Evolutionary conservation across 2,888 invertebrate genomes (phyloP).

Genomic region (Zhuqinia jingwanae): DNA sequence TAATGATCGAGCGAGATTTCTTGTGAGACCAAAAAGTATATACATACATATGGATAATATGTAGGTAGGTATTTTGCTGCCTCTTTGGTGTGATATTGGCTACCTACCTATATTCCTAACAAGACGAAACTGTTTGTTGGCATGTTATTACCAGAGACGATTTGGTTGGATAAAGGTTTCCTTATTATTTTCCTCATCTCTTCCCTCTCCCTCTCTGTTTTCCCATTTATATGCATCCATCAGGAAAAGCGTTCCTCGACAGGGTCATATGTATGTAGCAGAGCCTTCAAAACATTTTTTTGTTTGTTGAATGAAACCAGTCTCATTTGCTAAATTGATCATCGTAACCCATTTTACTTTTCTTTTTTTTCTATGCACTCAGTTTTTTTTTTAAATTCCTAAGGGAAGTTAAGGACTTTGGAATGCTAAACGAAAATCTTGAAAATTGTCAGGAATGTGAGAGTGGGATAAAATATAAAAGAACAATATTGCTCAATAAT

Average conservation of each 20-base stretch:
- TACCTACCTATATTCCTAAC: too few species aligned
- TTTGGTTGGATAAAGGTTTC: not conserved
- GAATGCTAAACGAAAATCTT: slow-evolving; percentile 65
- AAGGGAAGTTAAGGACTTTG: slow-evolving; percentile 45
- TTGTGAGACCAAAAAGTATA: not conserved
- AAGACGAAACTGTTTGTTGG: not conserved
- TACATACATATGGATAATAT: too few species aligned
- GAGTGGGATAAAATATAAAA: slow-evolving; percentile 37
- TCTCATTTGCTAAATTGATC: slow-evolving; percentile 74
- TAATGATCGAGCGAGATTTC: not conserved
- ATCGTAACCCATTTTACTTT: slow-evolving; percentile 71
- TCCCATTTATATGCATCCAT: slow-evolving; percentile 53
- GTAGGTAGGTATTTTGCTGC: not conserved
- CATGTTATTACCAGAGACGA: not conserved
- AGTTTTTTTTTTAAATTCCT: slow-evolving; percentile 53
- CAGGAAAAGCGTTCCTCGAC: slow-evolving; percentile 56
- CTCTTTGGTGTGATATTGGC: not conserved
- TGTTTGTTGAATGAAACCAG: slow-evolving; percentile 47
- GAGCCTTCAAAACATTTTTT: not conserved
- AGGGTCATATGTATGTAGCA: not conserved
- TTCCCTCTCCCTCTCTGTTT: slow-evolving; percentile 7
- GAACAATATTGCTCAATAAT: slow-evolving; percentile 68
- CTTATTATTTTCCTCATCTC: not conserved
- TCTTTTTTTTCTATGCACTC: slow-evolving; percentile 23
- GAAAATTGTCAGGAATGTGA: slow-evolving; percentile 48